Base-by-base conservation (phyloP, 2,888 invertebrate genomes). In the Drosophila atroscutellata region DNA sequence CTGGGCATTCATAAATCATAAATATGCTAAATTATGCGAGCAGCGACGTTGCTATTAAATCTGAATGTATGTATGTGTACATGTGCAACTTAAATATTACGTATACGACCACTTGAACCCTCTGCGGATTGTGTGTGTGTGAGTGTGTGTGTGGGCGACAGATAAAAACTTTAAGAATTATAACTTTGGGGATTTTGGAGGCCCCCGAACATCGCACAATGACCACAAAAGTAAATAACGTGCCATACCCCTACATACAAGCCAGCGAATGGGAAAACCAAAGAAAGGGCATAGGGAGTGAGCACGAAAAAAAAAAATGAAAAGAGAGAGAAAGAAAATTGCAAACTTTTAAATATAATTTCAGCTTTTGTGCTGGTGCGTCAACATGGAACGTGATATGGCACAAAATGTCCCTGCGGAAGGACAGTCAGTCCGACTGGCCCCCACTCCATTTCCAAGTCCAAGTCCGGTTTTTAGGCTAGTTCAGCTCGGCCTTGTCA, bases 131-230 rank as follows among this genome's bases (percentile, higher is more conserved):
- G 26, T 7, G 5, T 64, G 39, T 49, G 45, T 52, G 67, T 47
- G n/a, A n/a, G 51, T 55, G 50, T 57, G 26, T 63, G 34, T 56
- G 66, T 76, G 50, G 63, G 71, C 20, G 71, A 49, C 58, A 82
- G 88, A 86, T 89, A 86, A 89, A 72, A 86, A 86, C 88, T 86
- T 89, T 77, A 89, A 86, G 89, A 86, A 86, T 86, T 86, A 86
- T 86, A 86, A 89, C 85, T 89, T 86, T 89, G 80, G 85, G 85
- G 88, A 89, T 72, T 78, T 81, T 81, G 67, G 72, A 74, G 72
- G 77, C 57, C 77, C 65, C 75, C 58, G 69, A 75, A 65, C 54
- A 64, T 62, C 64, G 74, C 68, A 89, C 85, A 87, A 87, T 89
- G 89, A 86, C 85, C 85, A 84, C 85, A 86, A 89, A 86, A 86